Percentiles rank a stretch among this genome's conserved stretches.
phyloP scores from a whole-genome alignment of 2,888 invertebrate genomes.

The Micoletzkya japonica region DNA sequence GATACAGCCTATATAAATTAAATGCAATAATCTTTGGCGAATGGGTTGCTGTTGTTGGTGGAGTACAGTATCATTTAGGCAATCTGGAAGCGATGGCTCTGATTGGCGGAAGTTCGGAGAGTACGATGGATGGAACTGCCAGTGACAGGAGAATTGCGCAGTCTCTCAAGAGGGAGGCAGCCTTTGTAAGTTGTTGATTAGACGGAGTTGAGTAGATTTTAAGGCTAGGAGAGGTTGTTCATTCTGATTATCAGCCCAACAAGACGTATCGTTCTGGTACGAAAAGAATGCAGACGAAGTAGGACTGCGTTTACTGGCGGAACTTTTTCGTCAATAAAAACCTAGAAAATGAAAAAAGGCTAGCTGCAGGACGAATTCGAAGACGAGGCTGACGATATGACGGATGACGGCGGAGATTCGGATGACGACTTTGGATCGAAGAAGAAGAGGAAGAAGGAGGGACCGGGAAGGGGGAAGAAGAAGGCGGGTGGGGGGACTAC shows the following conservation, averaged over 20 bases:
- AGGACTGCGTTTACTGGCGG: too few species aligned
- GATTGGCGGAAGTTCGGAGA: not conserved
- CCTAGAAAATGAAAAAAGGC: not conserved
- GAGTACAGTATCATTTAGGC: not conserved
- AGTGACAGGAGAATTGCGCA: not conserved
- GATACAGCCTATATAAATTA: too few species aligned
- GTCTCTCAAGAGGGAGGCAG: not conserved
- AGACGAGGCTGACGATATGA: slow-evolving; percentile 40
- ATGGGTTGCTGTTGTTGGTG: too few species aligned
- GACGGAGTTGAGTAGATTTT: too few species aligned
- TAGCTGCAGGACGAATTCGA: slow-evolving; percentile 41
- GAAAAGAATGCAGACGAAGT: too few species aligned
- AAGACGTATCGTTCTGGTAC: too few species aligned
- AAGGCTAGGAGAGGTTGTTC: too few species aligned
- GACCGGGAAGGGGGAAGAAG: slow-evolving; percentile 35
- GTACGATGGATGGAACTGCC: slow-evolving; percentile 8
- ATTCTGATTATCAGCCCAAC: too few species aligned
- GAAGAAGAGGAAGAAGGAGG: slow-evolving; percentile 37
- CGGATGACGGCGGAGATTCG: slow-evolving; percentile 46
- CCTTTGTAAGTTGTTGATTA: too few species aligned
- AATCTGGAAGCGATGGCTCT: slow-evolving; percentile 28
- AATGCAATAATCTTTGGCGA: too few species aligned
- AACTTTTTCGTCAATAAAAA: too few species aligned
- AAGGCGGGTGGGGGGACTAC: slow-evolving; percentile 28
- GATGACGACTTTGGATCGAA: slow-evolving; percentile 58